Percentiles rank a stretch among this genome's conserved stretches.
Evolutionary conservation across 2,888 invertebrate species (phyloP).

Genomic region (Scaptomyza tumidula): DNA sequence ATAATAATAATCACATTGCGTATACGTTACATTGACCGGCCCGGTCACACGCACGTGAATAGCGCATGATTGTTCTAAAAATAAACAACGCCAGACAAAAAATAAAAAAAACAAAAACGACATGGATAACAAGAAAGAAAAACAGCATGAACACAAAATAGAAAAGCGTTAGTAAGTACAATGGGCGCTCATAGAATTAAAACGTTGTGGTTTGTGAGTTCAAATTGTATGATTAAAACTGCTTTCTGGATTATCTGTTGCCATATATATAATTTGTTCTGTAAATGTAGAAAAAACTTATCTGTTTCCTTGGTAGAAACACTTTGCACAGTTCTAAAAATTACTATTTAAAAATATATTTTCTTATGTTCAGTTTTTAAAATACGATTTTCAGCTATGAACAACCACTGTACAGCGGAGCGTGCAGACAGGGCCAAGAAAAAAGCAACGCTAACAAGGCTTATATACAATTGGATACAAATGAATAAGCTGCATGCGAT

Average conservation of each 20-base stretch:
- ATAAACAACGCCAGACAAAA: slow-evolving; percentile 45
- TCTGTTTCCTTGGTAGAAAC: no score
- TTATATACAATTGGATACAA: background rate
- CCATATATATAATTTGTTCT: no score
- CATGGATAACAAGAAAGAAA: slow-evolving; percentile 15
- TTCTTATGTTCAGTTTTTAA: background rate
- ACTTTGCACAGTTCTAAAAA: no score
- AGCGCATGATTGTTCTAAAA: slow-evolving; percentile 63
- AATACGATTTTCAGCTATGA: no score
- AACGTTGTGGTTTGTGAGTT: background rate
- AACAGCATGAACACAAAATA: slow-evolving; percentile 22
- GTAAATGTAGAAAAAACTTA: no score
- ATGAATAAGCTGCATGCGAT: slow-evolving; percentile 28
- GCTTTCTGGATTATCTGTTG: no score
- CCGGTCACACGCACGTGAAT: slow-evolving; percentile 65
- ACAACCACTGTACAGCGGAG: background rate
- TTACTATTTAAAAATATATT: no score
- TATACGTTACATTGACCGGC: slow-evolving; percentile 57
- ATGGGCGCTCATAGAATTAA: background rate
- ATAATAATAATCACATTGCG: slow-evolving; percentile 47
- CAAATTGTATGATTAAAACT: background rate
- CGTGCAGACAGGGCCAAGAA: background rate
- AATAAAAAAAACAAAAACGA: background rate
- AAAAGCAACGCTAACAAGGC: background rate
- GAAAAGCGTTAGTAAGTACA: background rate